Percentiles rank a stretch among this genome's conserved stretches.
phyloP scores from a whole-genome alignment of 1,140 invertebrate genomes.

The Drosophila punjabiensis region DNA sequence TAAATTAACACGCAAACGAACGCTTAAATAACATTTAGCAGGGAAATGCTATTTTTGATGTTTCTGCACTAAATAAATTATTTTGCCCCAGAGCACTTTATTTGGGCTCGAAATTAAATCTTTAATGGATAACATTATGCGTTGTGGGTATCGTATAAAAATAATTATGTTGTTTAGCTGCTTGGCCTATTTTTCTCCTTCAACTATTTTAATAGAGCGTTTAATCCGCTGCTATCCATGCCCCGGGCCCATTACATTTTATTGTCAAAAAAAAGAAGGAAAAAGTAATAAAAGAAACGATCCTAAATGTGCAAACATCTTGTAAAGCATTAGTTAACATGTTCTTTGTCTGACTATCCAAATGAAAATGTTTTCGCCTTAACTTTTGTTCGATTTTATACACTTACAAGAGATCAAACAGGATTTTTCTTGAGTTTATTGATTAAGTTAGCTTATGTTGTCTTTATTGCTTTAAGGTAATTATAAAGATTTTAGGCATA shows the following conservation, averaged over 20 bases:
- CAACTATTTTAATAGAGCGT: conserved; percentile 7
- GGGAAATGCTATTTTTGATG: conserved; percentile 27
- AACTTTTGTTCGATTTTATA: conserved; percentile 8
- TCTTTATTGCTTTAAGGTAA: background rate
- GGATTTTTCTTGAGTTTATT: no score
- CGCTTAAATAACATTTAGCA: conserved; percentile 67
- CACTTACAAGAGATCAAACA: background rate
- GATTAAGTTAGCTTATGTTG: background rate
- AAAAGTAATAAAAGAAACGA: conserved; percentile 29
- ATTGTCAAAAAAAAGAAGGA: conserved; percentile 7
- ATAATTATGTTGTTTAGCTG: conserved; percentile 2
- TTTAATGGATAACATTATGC: background rate
- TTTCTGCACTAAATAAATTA: conserved; percentile 24
- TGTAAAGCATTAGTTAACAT: conserved; percentile 35
- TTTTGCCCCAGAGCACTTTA: conserved; percentile 15
- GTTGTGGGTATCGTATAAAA: background rate
- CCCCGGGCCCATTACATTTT: conserved; percentile 38
- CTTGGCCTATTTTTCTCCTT: conserved; percentile 8
- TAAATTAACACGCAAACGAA: conserved; percentile 66
- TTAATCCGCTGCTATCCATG: background rate
- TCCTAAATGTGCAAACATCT: conserved; percentile 23
- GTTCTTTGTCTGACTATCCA: conserved; percentile 16
- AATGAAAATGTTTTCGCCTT: conserved; percentile 48
- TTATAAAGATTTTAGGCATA: background rate
- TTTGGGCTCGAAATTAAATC: conserved; percentile 8